phyloP scores from a whole-genome alignment of 2,113 vertebrate species.

The Aegithalos caudatus region DNA sequence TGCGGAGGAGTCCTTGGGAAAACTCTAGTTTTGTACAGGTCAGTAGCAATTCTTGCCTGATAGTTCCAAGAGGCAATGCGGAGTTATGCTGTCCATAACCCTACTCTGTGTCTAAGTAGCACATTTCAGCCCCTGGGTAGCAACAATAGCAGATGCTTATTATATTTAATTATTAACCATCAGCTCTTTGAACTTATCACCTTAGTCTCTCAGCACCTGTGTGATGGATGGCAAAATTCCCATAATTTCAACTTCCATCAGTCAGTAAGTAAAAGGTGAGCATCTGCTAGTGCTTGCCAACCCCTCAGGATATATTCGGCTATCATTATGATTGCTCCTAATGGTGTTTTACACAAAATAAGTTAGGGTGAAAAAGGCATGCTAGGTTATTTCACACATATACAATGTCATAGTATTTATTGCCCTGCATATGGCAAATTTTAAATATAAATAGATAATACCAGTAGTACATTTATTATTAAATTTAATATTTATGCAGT shows the following conservation, averaged over 20 bases:
- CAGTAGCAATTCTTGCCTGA: neutral
- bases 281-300: constrained; percentile 28
- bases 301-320: neutral
- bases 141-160: constrained; percentile 56
- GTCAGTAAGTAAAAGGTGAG: constrained; percentile 51
- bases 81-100: neutral
- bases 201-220: constrained; percentile 36
- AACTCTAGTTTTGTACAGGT: neutral
- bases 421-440: neutral
- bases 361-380: constrained; percentile 13
- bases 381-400: constrained; percentile 1
- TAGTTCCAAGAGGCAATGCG: neutral
- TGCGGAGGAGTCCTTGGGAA: neutral
- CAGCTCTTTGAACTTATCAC: constrained; percentile 62
- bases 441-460: constrained; percentile 10
- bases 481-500: constrained; percentile 1
- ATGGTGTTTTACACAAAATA: constrained; percentile 39
- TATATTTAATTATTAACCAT: constrained; percentile 62
- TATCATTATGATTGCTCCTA: constrained; percentile 11
- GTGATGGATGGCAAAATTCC: constrained; percentile 36
- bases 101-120: neutral
- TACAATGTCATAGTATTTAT: constrained; percentile 25
- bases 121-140: constrained; percentile 17
- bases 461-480: neutral
- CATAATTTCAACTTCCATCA: constrained; percentile 44